Evolutionary conservation across 2,797 vertebrate genomes (phyloP), one percentile per base, ranked within the genome.

Genomic region (Gymnothorax reevesii): DNA sequence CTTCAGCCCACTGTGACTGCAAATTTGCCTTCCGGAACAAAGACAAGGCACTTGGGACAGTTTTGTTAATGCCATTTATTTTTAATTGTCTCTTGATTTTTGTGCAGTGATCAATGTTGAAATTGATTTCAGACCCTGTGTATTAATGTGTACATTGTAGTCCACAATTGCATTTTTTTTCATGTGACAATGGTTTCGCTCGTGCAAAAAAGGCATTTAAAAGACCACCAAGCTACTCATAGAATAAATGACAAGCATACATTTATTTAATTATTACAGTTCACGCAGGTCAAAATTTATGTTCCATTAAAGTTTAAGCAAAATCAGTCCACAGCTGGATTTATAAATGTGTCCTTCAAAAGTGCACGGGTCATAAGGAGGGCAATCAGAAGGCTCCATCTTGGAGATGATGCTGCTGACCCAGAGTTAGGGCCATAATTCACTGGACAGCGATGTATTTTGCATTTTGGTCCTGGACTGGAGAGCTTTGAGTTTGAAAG

Each of bases 331-430:
- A 25, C n/a, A 82, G 13, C 12, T 57, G 55, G 52, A 57, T 82
- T 55, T 52, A 49, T 77, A 55, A 80, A n/a, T 12, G 13, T 59
- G 25, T 83, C 8, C 20, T 59, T 25, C 12, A 6, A 59, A 83
- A 83, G 77, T 55, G 52, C 77, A 55, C 2, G 6, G 52, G 52
- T 80, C 49, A 9, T 22, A 55, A 52, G 10, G 77, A 80, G 49
- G 77, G 57, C 25, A 80, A 75, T n/a, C 60, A 42, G 80, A 82
- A 66, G 42, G 59, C 33, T 82, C 59, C 82, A 73, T 55, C 66
- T 73, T 12, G 73, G 33, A 69, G 62, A 49, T 84, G 59, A 27
- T 33, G 69, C 17, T 33, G 60, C 59, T 84, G 17, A 66, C 80
- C 86, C 83, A 82, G 42, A 83, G 83, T 82, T 57, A 42, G 33